Evolutionary conservation across 2,797 vertebrate genomes (phyloP), one percentile per base, ranked within the genome.

Genomic region (Microhierax caerulescens): DNA sequence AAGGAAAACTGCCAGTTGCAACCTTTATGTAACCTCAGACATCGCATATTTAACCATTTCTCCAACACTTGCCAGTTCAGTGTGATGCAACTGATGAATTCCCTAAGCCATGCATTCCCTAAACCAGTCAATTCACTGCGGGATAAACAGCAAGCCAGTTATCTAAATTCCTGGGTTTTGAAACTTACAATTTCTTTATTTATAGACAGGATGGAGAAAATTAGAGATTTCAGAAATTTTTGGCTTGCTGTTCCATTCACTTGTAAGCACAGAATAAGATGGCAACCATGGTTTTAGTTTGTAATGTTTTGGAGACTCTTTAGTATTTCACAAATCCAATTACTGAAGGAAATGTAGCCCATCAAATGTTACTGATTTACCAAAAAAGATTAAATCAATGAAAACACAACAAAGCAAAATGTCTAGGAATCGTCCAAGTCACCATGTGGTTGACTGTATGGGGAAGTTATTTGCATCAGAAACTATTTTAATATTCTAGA

Each of bases 201-300:
- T 88, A 82, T 45, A 95, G 75, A 51, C 32, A 90, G 18, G 60
- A 79, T 53, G 27, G 24, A 94, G 39, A n/a, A 88, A 96, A 96
- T 91, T 65, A 87, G 51, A 95, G 79, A 87, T 78, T 78, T 75
- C 39, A 27, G 56, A 48, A 25, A 56, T 72, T 79, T 74, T 85
- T 94, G 51, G 75, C 57, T 93, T 91, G 63, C 72, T 59, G 37
- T 75, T 94, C 47, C n/a, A 54, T 74, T 95, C 48, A 30, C 11
- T 85, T 57, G 5, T 48, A 85, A 83, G 69, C 94, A 90, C 56
- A 87, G 95, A 92, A 94, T 80, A 68, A 93, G 39, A 93, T 39
- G 36, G 77, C 54, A 91, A n/a, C 43, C 0, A 2, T 23, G 14
- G 64, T 92, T 88, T 84, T 77, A 39, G 60, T 80, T 14, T 74